Evolutionary conservation across 1,140 invertebrate genomes (phyloP), one percentile per base, ranked within the genome.

Genomic region (Cylas formicarius): DNA sequence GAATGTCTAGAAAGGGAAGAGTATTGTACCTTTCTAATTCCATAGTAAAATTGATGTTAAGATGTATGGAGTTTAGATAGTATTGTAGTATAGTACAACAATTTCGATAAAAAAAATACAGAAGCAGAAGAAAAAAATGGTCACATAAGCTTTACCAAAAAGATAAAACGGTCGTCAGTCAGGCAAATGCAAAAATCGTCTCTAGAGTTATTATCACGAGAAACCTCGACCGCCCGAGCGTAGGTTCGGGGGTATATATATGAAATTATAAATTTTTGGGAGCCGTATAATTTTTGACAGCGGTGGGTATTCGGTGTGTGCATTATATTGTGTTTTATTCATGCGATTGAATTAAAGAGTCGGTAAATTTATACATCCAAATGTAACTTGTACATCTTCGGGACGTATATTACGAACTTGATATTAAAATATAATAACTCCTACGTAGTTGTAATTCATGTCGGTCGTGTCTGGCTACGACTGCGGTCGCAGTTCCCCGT

Each of bases 351-450:
- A 56, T 56, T 56, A 56, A 56, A 56, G 41, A 44, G 54, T n/a
- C 51, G 48, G 54, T 56, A 50, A 56, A 46, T 56, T 56, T 56
- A 56, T 56, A 38, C 48, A 53, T 47, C 51, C 50, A 52, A 53
- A 56, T 55, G 50, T 38, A 27, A 29, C 40, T 44, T 37, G 43
- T 45, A 50, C 52, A 50, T 53, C 52, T 50, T 35, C 48, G 47
- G 44, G 53, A 47, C 42, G 38, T 34, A 24, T 42, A 45, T 46
- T 47, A 53, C 48, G 48, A 46, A 45, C 44, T 52, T 57, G 52
- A 57, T 57, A 57, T 57, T 57, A 57, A 57, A 57, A 57, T 57
- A 57, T 57, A 57, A 57, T 57, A 57, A 57, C 55, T 55, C 55
- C 55, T 47, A 53, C 52, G 47, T 40, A 31, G 47, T 44, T 53